Percentiles rank a stretch among this genome's conserved stretches.
Evolutionary conservation across 2,113 vertebrate genomes (phyloP).

Genomic region (Vanacampus margaritifer): DNA sequence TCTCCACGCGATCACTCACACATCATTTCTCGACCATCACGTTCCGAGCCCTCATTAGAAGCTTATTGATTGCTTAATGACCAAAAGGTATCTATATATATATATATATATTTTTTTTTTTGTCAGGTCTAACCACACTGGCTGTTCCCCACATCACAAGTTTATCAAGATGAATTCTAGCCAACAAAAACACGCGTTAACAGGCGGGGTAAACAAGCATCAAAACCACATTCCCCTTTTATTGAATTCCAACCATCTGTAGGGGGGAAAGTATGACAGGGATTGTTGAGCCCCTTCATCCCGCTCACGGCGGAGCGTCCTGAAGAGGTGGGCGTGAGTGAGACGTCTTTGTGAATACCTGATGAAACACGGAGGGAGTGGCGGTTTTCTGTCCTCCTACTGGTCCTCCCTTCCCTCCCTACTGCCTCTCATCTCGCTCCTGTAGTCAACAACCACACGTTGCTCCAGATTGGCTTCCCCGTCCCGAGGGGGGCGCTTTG

Average conservation of each 20-base stretch:
- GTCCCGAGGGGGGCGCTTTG: conserved; percentile 65
- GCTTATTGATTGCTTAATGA: conserved; percentile 47
- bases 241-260: conserved; percentile 25
- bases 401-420: conserved; percentile 1
- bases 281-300: conserved; percentile 45
- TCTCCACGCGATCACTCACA: background rate
- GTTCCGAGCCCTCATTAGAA: conserved; percentile 45
- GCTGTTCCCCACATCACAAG: conserved; percentile 29
- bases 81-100: too few relatives aligned
- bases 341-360: conserved; percentile 60
- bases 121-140: conserved; percentile 39
- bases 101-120: too few relatives aligned
- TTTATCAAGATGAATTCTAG: conserved; percentile 21
- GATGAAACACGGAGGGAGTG: conserved; percentile 39
- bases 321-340: conserved; percentile 41
- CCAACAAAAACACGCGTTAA: conserved; percentile 23
- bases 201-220: conserved; percentile 12
- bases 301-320: conserved; percentile 40
- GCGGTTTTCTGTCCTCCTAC: conserved; percentile 14
- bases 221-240: conserved; percentile 22
- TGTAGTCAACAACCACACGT: conserved; percentile 5
- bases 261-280: conserved; percentile 43
- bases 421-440: conserved; percentile 21
- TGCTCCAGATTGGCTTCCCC: conserved; percentile 27
- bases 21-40: conserved; percentile 24